Percentiles rank a stretch among this genome's conserved stretches.
These are phyloP conservation scores for Stegodyphus mimosarum DNA, from an alignment of 1,140 invertebrate species.

Conservation along the genomic window DNA sequence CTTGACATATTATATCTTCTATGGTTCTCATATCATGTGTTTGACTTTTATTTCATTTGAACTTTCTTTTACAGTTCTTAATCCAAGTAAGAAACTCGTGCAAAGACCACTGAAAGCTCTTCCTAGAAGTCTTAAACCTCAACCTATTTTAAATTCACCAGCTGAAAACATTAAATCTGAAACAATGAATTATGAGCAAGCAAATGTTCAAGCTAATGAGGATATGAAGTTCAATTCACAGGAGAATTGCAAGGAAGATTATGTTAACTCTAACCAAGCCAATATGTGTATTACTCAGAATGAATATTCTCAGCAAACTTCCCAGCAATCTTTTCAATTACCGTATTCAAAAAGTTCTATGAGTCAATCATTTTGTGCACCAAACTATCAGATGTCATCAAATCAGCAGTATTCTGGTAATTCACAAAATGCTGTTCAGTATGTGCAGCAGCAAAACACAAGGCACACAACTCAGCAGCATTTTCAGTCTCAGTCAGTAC, in stretches of 20 bases:
- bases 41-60: too few relatives aligned
- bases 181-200: neutral
- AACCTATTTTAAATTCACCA: neutral
- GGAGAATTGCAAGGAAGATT: constrained; percentile 34
- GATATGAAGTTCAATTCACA: constrained; percentile 14
- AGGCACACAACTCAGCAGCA: constrained; percentile 2
- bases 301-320: constrained; percentile 31
- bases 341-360: constrained; percentile 29
- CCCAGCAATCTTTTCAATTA: constrained; percentile 21
- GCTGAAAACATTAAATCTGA: constrained; percentile 10
- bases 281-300: constrained; percentile 13
- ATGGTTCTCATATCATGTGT: too few relatives aligned
- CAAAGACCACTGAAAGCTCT: constrained; percentile 16
- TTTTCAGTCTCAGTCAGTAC: constrained; percentile 8
- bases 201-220: constrained; percentile 13
- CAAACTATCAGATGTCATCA: constrained; percentile 17
- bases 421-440: neutral
- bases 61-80: neutral
- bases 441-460: neutral
- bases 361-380: constrained; percentile 12
- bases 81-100: constrained; percentile 8
- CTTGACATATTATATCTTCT: too few relatives aligned
- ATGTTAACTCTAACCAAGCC: neutral
- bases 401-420: neutral
- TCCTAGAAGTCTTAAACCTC: constrained; percentile 35